A percentile compares a stretch with the other conserved stretches of the same genome.
These are phyloP conservation scores for Phymanthus crucifer DNA, from an alignment of 92 coral and sea anemone species.

Conservation along the genomic window DNA sequence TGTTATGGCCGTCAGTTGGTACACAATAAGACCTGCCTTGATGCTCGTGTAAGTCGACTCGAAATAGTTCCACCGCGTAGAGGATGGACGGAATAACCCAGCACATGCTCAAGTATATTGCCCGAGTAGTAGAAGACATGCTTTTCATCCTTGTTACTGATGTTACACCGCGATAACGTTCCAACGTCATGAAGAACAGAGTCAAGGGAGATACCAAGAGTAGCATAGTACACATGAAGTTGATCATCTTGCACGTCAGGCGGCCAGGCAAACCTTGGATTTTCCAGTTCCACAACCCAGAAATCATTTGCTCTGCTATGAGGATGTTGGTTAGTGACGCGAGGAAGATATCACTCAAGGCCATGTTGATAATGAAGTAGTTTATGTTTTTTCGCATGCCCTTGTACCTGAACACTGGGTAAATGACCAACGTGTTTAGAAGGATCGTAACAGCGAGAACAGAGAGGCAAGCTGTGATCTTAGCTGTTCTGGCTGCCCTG, in stretches of 20 bases:
- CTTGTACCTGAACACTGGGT: constrained; percentile 36
- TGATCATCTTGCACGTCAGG: constrained; percentile 26
- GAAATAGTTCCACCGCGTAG: constrained; percentile 24
- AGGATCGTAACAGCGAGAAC: constrained; percentile 1
- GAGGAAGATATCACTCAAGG: constrained; percentile 24
- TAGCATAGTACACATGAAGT: constrained; percentile 19
- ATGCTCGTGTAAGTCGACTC: constrained; percentile 5
- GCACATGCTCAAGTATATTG: constrained; percentile 7
- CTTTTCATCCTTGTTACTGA: not conserved
- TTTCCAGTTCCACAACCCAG: constrained; percentile 34
- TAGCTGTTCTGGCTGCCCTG: constrained; percentile 16
- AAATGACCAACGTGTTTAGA: constrained; percentile 24
- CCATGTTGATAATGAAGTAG: constrained; percentile 40
- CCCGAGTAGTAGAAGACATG: constrained; percentile 13
- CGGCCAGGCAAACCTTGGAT: constrained; percentile 20
- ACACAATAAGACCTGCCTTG: constrained; percentile 7
- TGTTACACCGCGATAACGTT: constrained; percentile 32
- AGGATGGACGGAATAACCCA: constrained; percentile 27
- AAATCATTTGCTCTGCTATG: constrained; percentile 23
- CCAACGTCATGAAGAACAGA: constrained; percentile 32
- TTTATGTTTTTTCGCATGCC: constrained; percentile 29
- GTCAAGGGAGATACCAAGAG: constrained; percentile 26
- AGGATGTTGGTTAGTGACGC: constrained; percentile 15
- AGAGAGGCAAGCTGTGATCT: constrained; percentile 18
- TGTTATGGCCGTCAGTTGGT: not conserved